Evolutionary conservation across 1,140 invertebrate genomes (phyloP).

Genomic region (Melanaphis sacchari): DNA sequence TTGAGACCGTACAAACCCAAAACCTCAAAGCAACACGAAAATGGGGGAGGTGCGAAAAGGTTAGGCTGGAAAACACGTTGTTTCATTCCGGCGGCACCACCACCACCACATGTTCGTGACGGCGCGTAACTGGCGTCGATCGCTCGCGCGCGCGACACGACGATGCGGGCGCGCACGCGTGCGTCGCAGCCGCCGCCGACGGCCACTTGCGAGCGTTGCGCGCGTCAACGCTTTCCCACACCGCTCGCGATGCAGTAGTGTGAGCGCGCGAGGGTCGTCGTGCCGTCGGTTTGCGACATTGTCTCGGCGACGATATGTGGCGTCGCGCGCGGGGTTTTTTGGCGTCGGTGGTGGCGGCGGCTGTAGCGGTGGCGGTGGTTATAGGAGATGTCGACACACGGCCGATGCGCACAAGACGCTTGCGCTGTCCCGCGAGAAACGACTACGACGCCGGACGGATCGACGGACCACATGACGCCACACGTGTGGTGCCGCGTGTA

Average conservation of each 20-base stretch:
- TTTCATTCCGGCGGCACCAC: not conserved
- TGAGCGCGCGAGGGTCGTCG: not conserved
- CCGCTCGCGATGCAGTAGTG: not conserved
- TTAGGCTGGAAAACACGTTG: not conserved
- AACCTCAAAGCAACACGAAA: not conserved
- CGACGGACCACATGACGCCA: not conserved
- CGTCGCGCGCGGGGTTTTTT: not conserved
- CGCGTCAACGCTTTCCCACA: slow-evolving; percentile 2
- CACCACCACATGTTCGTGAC: not conserved
- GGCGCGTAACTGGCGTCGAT: not conserved
- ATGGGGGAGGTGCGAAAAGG: not conserved
- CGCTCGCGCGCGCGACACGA: not conserved
- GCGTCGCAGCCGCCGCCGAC: not conserved
- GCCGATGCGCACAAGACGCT: slow-evolving; percentile 35
- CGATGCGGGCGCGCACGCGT: not conserved
- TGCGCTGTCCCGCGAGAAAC: slow-evolving; percentile 15
- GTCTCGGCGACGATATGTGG: not conserved
- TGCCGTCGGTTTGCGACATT: too few species aligned
- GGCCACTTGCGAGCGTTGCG: slow-evolving; percentile 14
- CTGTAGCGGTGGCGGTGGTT: not conserved
- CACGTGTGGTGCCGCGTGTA: not conserved
- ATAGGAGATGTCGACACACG: not conserved
- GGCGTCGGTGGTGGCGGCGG: not conserved
- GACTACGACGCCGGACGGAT: not conserved
- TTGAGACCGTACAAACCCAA: not conserved